phyloP scores from a whole-genome alignment of 2,113 vertebrate species.

The Galeopterus variegatus region DNA sequence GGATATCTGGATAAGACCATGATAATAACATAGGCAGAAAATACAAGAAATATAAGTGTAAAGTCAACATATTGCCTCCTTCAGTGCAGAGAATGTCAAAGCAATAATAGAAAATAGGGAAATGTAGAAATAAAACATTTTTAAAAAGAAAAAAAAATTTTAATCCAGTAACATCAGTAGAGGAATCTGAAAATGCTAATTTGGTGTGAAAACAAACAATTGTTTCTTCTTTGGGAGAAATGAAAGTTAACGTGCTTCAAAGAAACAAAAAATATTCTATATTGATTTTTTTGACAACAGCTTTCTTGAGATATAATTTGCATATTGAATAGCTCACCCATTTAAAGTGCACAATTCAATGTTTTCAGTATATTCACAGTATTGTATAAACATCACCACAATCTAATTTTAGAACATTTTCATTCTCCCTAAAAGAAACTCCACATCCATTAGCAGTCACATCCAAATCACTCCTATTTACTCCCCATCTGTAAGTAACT shows the following conservation, averaged over 20 bases:
- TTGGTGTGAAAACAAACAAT: background rate
- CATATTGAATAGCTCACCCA: background rate
- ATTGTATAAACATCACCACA: background rate
- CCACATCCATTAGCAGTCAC: background rate
- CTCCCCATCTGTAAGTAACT: background rate
- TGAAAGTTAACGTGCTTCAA: background rate
- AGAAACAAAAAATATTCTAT: background rate
- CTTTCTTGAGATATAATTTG: background rate
- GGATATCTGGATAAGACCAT: background rate
- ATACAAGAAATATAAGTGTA: background rate
- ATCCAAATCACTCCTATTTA: background rate
- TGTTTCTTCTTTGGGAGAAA: conserved; percentile 14
- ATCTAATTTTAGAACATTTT: conserved; percentile 40
- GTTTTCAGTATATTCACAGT: background rate
- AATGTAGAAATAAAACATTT: conserved; percentile 25
- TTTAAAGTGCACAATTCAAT: background rate
- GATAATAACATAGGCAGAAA: conserved; percentile 17
- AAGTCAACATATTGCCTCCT: conserved; percentile 6
- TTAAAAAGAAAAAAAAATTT: background rate
- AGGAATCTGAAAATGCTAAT: conserved; percentile 43
- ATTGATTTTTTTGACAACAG: background rate
- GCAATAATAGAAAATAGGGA: background rate
- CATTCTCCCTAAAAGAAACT: background rate
- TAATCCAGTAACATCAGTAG: background rate
- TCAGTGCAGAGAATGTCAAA: conserved; percentile 11